Conservation (phyloP, 2,797 vertebrate species). For the Acanthurus leucopareius region DNA sequence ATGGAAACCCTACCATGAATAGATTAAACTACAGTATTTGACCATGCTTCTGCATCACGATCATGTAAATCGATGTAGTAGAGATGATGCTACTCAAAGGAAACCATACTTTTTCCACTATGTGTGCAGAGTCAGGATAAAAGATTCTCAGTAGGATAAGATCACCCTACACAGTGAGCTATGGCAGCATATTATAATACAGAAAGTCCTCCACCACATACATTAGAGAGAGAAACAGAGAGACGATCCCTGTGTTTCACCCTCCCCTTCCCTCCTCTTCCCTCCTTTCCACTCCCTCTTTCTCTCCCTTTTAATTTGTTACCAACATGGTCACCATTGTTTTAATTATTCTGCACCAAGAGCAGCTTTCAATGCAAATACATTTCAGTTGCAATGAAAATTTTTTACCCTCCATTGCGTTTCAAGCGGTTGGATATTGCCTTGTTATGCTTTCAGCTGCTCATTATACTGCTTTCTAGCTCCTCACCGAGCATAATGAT, state of each 20-base stretch:
- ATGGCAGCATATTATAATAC: constrained; percentile 42
- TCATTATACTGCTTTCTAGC: constrained; percentile 73
- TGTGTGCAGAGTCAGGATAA: constrained; percentile 9
- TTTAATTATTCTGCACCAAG: constrained; percentile 76
- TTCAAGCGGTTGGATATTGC: constrained; percentile 61
- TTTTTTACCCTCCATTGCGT: constrained; percentile 63
- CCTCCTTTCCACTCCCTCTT: constrained; percentile 7
- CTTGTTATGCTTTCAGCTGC: constrained; percentile 74
- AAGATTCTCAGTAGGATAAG: constrained; percentile 28
- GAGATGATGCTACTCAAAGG: background rate
- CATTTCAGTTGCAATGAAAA: constrained; percentile 61
- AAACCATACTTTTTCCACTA: background rate
- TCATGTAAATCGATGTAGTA: background rate
- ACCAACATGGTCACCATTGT: constrained; percentile 57
- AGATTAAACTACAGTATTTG: background rate
- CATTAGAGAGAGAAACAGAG: constrained; percentile 14
- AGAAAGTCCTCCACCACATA: constrained; percentile 36
- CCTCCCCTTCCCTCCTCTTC: background rate
- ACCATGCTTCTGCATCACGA: background rate
- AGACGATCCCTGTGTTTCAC: constrained; percentile 7
- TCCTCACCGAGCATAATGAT: constrained; percentile 70
- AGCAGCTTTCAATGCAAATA: constrained; percentile 71
- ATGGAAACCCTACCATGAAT: background rate
- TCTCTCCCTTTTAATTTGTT: constrained; percentile 65
- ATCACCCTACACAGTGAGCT: background rate